Evolutionary conservation across 2,888 invertebrate species (phyloP), one percentile per base, ranked within the genome.

Genomic region (Lepidocyrtinus sp.): DNA sequence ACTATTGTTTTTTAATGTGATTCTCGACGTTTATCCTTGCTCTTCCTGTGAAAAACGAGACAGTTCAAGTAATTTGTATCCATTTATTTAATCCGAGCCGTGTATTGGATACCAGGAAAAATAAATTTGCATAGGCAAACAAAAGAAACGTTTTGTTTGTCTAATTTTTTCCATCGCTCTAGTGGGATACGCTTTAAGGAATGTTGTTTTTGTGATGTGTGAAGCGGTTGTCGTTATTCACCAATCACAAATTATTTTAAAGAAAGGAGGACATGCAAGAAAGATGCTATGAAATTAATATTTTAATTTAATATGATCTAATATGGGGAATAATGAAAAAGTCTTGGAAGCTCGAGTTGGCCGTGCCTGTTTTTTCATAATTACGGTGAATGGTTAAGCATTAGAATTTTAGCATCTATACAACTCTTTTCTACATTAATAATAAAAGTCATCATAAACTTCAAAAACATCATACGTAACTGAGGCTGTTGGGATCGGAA

Each of bases 311-410:
- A n/a, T n/a, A n/a, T n/a, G n/a, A n/a, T n/a, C n/a, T n/a, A n/a
- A n/a, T n/a, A n/a, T n/a, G n/a, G n/a, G n/a, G n/a, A n/a, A n/a
- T n/a, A n/a, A n/a, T n/a, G n/a, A n/a, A n/a, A n/a, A n/a, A n/a
- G n/a, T n/a, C n/a, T n/a, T n/a, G n/a, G n/a, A n/a, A n/a, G n/a
- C n/a, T 36, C 36, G 5, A 36, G 55, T 61, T 70, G 59, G 62
- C 59, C 17, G 80, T 80, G 80, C 80, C 75, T 80, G 80, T 75
- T 80, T 65, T 36, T 12, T 36, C 5, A 12, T 64, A 80, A 69
- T 74, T 65, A 80, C 70, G 70, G 74, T 80, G 80, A 80, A 80
- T 80, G 80, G 70, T 74, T 80, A 80, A 80, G 70, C 71, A 12
- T n/a, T n/a, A n/a, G n/a, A n/a, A n/a, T n/a, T n/a, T n/a, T n/a